phyloP scores from a whole-genome alignment of 2,888 invertebrate species.

The Diachrysia chrysitis region DNA sequence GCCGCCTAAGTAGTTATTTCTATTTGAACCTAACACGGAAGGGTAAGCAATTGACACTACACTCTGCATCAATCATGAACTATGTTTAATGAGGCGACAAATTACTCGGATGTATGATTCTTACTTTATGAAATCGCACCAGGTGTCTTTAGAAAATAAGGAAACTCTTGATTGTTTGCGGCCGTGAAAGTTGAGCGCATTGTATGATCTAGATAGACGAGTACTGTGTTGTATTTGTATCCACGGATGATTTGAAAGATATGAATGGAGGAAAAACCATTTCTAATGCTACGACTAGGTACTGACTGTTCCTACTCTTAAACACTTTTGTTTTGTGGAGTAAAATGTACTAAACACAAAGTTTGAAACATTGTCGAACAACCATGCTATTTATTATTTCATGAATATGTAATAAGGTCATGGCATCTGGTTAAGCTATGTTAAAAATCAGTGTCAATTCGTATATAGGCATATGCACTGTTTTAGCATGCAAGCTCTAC shows the following conservation, averaged over 20 bases:
- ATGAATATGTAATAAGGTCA: neutral
- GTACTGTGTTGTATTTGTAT: constrained; percentile 9
- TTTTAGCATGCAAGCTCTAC: neutral
- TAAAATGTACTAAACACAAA: neutral
- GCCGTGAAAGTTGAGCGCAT: constrained; percentile 43
- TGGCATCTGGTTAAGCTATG: neutral
- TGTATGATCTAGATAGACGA: constrained; percentile 32
- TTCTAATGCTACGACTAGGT: neutral
- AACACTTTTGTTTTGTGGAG: neutral
- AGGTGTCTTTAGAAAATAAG: constrained; percentile 47
- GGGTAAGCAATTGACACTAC: neutral
- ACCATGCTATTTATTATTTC: neutral
- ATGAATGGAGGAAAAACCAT: neutral
- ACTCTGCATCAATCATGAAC: neutral
- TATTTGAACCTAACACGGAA: neutral
- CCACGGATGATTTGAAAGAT: constrained; percentile 17
- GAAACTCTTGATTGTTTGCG: constrained; percentile 46
- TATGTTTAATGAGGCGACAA: constrained; percentile 16
- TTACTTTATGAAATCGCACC: constrained; percentile 46
- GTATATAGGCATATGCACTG: constrained; percentile 1
- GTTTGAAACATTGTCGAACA: neutral
- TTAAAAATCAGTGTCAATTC: neutral
- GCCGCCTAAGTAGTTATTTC: neutral
- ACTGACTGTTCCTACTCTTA: neutral
- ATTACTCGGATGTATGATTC: constrained; percentile 22